Conservation (phyloP, 2,797 vertebrate species). For the Gastrophryne carolinensis region DNA sequence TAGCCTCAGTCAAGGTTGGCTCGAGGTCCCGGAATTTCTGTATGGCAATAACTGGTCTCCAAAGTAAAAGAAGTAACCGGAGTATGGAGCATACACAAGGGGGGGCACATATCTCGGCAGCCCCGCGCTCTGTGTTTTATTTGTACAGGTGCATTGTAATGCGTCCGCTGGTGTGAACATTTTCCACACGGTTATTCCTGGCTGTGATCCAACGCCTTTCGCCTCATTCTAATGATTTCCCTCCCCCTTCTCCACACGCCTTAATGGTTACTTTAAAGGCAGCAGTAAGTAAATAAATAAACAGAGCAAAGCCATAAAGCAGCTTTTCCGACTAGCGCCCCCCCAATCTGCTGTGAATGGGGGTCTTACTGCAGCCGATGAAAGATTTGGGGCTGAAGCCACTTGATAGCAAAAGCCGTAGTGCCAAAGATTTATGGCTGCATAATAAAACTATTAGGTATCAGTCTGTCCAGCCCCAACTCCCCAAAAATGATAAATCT, state of each 20-base stretch:
- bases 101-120: constrained; percentile 48
- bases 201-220: constrained; percentile 59
- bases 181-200: constrained; percentile 83
- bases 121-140: constrained; percentile 63
- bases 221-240: constrained; percentile 56
- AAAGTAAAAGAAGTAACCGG: constrained; percentile 41
- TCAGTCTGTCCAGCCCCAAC: too few species aligned
- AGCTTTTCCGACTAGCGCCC: constrained; percentile 25
- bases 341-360: constrained; percentile 47
- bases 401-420: too few species aligned
- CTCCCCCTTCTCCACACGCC: constrained; percentile 61
- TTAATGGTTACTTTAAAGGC: constrained; percentile 67
- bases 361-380: too few species aligned
- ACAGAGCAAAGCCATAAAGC: constrained; percentile 62
- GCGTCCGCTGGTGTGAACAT: constrained; percentile 75
- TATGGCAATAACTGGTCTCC: constrained; percentile 27
- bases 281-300: constrained; percentile 64
- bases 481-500: too few species aligned
- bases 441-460: too few species aligned
- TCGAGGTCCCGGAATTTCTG: background rate
- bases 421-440: too few species aligned
- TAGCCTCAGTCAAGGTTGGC: background rate
- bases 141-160: constrained; percentile 82
- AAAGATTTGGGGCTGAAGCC: too few species aligned
- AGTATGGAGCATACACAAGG: background rate